These are phyloP conservation scores for Catalaphyllia jardinei DNA, from an alignment of 64 coral and sea anemone species.

Conservation along the genomic window DNA sequence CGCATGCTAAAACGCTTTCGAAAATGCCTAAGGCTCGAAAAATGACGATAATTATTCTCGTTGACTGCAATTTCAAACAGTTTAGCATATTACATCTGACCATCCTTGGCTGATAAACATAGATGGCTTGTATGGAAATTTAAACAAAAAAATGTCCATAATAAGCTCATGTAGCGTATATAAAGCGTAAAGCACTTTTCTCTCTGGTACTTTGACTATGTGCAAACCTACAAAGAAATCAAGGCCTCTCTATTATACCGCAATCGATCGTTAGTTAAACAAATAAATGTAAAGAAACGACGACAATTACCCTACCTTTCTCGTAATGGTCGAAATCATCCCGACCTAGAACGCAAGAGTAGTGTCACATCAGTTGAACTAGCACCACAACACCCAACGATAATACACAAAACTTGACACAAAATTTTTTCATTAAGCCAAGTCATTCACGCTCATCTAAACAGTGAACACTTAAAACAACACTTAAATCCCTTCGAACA, in stretches of 20 bases:
- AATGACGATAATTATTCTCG: not conserved
- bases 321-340: slow-evolving; percentile 30
- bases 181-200: not conserved
- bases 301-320: slow-evolving; percentile 25
- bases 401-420: not conserved
- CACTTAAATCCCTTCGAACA: slow-evolving; percentile 30
- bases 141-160: not conserved
- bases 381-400: not conserved
- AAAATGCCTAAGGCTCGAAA: not conserved
- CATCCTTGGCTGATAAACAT: not conserved
- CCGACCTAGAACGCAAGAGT: slow-evolving; percentile 18
- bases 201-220: not conserved
- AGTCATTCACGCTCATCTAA: not conserved
- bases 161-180: not conserved
- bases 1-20: not conserved
- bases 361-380: not conserved
- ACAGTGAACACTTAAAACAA: slow-evolving; percentile 9
- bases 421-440: not conserved
- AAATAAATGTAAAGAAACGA: slow-evolving; percentile 31
- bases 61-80: not conserved
- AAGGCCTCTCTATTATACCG: slow-evolving; percentile 3
- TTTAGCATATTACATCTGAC: not conserved
- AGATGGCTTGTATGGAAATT: not conserved
- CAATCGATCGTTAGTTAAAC: slow-evolving; percentile 29
- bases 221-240: slow-evolving; percentile 40